phyloP scores from a whole-genome alignment of 2,888 invertebrate genomes.

The Eucera pruinosa region DNA sequence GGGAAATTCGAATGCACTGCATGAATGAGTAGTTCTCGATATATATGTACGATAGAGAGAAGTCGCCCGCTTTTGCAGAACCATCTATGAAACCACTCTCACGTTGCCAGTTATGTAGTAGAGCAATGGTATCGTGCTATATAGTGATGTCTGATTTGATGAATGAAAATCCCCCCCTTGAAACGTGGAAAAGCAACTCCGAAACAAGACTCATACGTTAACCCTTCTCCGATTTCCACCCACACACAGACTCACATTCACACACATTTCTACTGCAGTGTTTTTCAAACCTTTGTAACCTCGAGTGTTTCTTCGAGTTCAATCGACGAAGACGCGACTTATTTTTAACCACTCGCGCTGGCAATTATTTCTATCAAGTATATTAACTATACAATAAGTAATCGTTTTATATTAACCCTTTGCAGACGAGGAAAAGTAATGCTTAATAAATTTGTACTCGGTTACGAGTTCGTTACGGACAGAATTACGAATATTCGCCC shows the following conservation, averaged over 20 bases:
- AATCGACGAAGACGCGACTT: too few relatives aligned
- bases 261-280: conserved; percentile 34
- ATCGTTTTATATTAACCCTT: too few relatives aligned
- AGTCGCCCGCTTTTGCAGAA: conserved; percentile 58
- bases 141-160: conserved; percentile 60
- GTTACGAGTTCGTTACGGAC: too few relatives aligned
- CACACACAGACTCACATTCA: neutral
- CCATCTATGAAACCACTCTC: conserved; percentile 55
- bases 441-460: too few relatives aligned
- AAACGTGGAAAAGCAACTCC: conserved; percentile 32
- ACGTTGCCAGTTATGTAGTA: conserved; percentile 68
- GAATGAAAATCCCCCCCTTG: conserved; percentile 37
- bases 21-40: conserved; percentile 56
- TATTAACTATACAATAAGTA: too few relatives aligned
- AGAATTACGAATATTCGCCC: too few relatives aligned
- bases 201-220: conserved; percentile 15
- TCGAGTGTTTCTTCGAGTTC: too few relatives aligned
- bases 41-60: conserved; percentile 55
- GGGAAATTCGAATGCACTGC: conserved; percentile 55
- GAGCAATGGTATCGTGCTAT: conserved; percentile 67
- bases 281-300: conserved; percentile 32
- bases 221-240: neutral
- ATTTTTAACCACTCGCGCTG: too few relatives aligned
- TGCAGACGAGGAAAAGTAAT: too few relatives aligned
- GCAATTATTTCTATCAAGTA: too few relatives aligned